Evolutionary conservation across 2,797 vertebrate genomes (phyloP), one percentile per base, ranked within the genome.

Genomic region (Avahi laniger): DNA sequence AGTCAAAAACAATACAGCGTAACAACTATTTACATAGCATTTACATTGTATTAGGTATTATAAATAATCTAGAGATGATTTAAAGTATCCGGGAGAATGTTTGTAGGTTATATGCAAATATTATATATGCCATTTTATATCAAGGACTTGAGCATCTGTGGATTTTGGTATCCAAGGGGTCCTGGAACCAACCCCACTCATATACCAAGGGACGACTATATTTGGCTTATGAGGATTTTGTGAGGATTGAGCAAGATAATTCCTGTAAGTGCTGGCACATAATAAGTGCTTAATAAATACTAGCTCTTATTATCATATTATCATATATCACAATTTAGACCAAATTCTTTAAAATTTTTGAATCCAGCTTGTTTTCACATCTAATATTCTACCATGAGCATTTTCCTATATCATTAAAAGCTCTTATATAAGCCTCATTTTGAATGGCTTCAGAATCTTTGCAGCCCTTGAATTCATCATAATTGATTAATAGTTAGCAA

Each of bases 361-460:
- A 87, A 57, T 35, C 30, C 13, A 35, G 10, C 38, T 81, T 72
- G 24, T 84, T 94, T 94, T 73, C 78, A 69, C 14, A 13, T 54
- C 13, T 46, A 11, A 52, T 43, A 20, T 54, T 87, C 35, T 69
- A 84, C 57, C 41, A 35, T 41, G 41, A 92, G 50, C 46, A 67
- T 91, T 92, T 93, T 54, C 75, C 67, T 83, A 1, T 65, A 48
- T 75, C 38, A 69, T 52, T 35, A 46, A 79, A 80, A 59, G 41
- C 11, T 30, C 30, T 65, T 22, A 24, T 24, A 11, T 33, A 11
- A 73, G 43, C 52, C n/a, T 96, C 15, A n/a, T 57, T 94, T 65
- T 61, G 61, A 87, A 83, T 57, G 63, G 41, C 70, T 78, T 83
- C 57, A 69, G 63, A 35, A 85, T 95, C 86, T 89, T 86, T 80